phyloP scores from a whole-genome alignment of 2,113 vertebrate genomes.

The Girardinichthys multiradiatus region DNA sequence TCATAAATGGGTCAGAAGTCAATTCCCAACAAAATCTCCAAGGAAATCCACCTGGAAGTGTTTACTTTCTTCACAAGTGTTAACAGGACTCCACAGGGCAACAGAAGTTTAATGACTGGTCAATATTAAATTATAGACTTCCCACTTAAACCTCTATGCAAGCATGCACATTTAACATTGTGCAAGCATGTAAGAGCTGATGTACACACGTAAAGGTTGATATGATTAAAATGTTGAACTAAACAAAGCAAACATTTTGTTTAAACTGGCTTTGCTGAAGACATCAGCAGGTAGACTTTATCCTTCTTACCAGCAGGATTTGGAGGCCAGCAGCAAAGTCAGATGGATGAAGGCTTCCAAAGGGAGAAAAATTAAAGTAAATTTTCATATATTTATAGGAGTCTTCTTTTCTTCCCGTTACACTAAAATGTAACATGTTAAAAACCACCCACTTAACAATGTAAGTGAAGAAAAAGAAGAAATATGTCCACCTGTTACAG shows the following conservation, averaged over 20 bases:
- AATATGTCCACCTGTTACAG: conserved; percentile 24
- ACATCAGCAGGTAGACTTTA: background rate
- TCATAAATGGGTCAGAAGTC: background rate
- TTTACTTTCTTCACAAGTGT: background rate
- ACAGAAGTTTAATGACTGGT: background rate
- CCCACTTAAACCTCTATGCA: background rate
- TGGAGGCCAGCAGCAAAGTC: background rate
- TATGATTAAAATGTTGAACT: too few species aligned
- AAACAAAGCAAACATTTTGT: background rate
- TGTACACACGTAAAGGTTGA: too few species aligned
- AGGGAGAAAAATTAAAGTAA: background rate
- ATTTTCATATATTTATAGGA: background rate
- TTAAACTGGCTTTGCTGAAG: background rate
- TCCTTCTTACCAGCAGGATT: background rate
- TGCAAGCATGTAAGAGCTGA: too few species aligned
- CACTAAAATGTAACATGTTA: background rate
- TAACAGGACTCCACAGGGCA: background rate
- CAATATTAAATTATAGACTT: background rate
- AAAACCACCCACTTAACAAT: background rate
- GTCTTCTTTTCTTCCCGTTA: too few species aligned
- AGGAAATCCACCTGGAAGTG: background rate
- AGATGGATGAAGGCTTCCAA: background rate
- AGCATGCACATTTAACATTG: background rate
- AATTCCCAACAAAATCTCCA: background rate
- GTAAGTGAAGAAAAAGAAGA: background rate